Conservation (phyloP, 2,113 vertebrate species). For the Tupaia chinensis region DNA sequence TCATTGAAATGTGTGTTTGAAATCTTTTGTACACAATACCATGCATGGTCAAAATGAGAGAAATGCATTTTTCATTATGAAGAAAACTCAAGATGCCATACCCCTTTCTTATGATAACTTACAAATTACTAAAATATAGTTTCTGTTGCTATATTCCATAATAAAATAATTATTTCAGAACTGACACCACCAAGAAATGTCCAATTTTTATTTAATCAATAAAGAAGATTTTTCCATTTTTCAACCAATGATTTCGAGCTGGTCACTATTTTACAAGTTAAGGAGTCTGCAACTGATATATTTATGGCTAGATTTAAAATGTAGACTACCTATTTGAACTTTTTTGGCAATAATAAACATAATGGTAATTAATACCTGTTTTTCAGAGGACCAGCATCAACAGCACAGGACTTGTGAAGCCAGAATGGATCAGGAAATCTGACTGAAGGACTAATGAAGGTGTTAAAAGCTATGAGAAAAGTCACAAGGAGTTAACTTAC, state of each 20-base stretch:
- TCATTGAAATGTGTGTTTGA: neutral
- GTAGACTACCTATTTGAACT: neutral
- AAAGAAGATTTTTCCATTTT: neutral
- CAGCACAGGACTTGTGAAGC: neutral
- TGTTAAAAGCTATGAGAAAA: neutral
- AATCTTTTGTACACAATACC: neutral
- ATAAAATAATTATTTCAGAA: constrained; percentile 62
- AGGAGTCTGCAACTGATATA: neutral
- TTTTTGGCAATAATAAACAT: neutral
- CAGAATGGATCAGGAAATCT: neutral
- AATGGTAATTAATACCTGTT: neutral
- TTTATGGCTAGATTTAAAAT: neutral
- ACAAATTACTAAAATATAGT: neutral
- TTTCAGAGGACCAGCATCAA: neutral
- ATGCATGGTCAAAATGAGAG: constrained; percentile 52
- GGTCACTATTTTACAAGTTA: neutral
- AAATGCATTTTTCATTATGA: neutral
- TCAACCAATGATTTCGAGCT: neutral
- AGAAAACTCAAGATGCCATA: neutral
- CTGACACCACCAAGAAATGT: neutral
- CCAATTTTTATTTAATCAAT: neutral
- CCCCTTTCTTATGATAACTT: neutral
- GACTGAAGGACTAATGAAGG: neutral
- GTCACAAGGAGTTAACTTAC: neutral
- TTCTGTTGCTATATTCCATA: neutral